Conservation (phyloP, 2,113 vertebrate species). For the Furnarius figulus region DNA sequence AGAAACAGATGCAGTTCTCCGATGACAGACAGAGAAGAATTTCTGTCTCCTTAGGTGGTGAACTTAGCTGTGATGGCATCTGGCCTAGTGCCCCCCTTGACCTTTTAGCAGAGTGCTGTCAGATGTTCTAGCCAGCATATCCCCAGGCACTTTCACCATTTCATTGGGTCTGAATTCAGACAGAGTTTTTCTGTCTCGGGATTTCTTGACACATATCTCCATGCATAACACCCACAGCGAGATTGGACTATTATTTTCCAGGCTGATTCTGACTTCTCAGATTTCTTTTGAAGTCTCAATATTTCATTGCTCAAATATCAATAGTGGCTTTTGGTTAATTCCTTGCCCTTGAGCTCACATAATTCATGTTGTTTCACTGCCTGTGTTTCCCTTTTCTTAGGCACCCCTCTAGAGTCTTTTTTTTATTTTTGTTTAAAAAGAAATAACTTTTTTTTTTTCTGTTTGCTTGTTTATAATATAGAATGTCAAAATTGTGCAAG, state of each 20-base stretch:
- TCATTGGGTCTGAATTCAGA: neutral
- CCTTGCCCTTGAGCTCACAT: neutral
- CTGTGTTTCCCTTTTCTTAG: neutral
- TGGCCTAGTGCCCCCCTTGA: neutral
- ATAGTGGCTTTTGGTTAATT: neutral
- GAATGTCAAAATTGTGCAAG: neutral
- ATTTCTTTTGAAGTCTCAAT: neutral
- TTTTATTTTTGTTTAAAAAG: neutral
- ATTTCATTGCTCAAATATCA: neutral
- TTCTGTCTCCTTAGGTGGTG: slow-evolving; percentile 36
- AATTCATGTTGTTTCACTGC: neutral
- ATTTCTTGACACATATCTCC: neutral
- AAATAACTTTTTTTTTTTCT: neutral
- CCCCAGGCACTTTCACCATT: neutral
- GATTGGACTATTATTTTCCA: neutral
- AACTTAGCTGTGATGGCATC: slow-evolving; percentile 21
- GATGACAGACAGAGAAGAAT: slow-evolving; percentile 26
- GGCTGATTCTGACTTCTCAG: neutral
- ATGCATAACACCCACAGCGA: neutral
- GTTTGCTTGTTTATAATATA: neutral
- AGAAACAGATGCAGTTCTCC: slow-evolving; percentile 35
- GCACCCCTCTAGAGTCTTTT: neutral
- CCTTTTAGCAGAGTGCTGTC: slow-evolving; percentile 21
- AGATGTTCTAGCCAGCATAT: neutral
- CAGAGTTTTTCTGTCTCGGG: neutral